Conservation (phyloP, 2,888 invertebrate genomes). For the Creontiades dilutus region DNA sequence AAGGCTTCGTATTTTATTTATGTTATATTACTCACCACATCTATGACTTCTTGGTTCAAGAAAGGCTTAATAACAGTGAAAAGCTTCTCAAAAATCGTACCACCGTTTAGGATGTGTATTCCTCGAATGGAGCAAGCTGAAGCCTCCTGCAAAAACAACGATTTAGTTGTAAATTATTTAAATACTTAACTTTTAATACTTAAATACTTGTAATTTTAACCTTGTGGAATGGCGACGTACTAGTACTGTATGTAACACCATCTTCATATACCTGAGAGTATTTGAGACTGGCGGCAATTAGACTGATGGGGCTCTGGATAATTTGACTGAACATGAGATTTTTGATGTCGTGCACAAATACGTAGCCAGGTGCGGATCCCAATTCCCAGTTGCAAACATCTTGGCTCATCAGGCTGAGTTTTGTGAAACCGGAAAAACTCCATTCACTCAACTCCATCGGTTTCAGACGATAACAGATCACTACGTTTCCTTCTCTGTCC, state of each 20-base stretch:
- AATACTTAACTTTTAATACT: too few relatives aligned
- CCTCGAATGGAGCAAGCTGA: conserved; percentile 75
- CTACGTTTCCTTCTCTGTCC: conserved; percentile 73
- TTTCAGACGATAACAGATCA: conserved; percentile 51
- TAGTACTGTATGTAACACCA: not conserved
- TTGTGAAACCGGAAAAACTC: conserved; percentile 71
- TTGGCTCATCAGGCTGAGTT: conserved; percentile 75
- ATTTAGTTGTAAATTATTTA: too few relatives aligned
- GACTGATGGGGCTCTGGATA: conserved; percentile 74
- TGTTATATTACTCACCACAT: conserved; percentile 69
- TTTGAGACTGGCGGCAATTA: conserved; percentile 74
- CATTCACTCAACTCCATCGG: conserved; percentile 65
- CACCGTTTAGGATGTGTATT: conserved; percentile 76
- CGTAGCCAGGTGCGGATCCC: conserved; percentile 75
- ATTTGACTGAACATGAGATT: conserved; percentile 74
- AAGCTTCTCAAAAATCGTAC: conserved; percentile 76
- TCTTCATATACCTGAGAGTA: conserved; percentile 75
- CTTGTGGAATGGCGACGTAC: too few relatives aligned
- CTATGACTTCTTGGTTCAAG: conserved; percentile 73
- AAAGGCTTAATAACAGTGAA: conserved; percentile 76
- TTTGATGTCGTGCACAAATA: conserved; percentile 75
- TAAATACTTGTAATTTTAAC: too few relatives aligned
- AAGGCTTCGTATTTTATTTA: too few relatives aligned
- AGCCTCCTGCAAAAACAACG: conserved; percentile 76
- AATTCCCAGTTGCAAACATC: conserved; percentile 75